phyloP scores from a whole-genome alignment of 2,113 vertebrate species.

The Ursus arctos region DNA sequence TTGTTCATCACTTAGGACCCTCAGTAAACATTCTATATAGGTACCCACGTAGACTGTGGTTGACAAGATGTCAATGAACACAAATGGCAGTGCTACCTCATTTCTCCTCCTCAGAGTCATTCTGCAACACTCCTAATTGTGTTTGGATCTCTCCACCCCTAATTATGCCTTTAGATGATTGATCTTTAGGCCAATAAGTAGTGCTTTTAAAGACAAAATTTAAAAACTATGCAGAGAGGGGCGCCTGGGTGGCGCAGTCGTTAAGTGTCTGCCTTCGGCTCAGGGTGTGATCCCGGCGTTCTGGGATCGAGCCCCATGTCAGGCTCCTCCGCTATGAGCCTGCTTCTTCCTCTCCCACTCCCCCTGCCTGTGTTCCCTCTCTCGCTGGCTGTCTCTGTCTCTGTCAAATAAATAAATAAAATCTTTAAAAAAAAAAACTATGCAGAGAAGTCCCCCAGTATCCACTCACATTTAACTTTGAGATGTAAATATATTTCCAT shows the following conservation, averaged over 20 bases:
- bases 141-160: background rate
- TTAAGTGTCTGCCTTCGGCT: too few relatives aligned
- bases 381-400: too few relatives aligned
- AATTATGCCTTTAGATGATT: background rate
- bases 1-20: background rate
- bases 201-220: background rate
- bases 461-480: background rate
- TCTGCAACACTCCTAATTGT: background rate
- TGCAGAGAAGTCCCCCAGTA: background rate
- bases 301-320: too few relatives aligned
- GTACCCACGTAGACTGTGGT: background rate
- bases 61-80: background rate
- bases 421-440: background rate
- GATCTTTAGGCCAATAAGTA: background rate
- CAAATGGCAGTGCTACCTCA: background rate
- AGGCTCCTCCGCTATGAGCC: too few relatives aligned
- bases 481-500: constrained; percentile 14
- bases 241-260: too few relatives aligned
- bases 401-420: too few relatives aligned
- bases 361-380: too few relatives aligned
- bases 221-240: background rate
- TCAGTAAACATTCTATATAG: background rate
- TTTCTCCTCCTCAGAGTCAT: background rate
- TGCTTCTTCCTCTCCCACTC: too few relatives aligned
- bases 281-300: too few relatives aligned